These are phyloP conservation scores for Hippopotamyrus pictus DNA, from an alignment of 2,797 vertebrate genomes.

Conservation along the genomic window DNA sequence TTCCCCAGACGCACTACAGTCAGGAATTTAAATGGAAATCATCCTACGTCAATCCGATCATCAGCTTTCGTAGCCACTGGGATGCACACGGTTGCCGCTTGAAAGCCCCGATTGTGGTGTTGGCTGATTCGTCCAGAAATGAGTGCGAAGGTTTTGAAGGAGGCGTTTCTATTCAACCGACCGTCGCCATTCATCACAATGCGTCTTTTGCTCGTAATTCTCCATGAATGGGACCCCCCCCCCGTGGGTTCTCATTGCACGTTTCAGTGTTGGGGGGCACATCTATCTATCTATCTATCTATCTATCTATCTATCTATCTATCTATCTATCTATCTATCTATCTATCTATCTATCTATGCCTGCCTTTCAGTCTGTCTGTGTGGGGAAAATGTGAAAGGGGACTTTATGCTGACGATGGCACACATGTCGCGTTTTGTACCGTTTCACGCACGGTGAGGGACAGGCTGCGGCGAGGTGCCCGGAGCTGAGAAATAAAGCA, in stretches of 20 bases:
- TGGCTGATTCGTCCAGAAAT: constrained; percentile 34
- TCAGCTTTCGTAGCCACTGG: constrained; percentile 12
- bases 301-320: not conserved
- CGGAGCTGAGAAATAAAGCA: not conserved
- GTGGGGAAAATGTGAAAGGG: not conserved
- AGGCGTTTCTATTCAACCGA: not conserved
- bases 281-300: not conserved
- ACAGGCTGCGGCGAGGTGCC: not conserved
- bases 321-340: not conserved
- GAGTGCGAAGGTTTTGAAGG: not conserved
- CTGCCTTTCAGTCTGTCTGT: not conserved
- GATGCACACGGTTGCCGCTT: constrained; percentile 34
- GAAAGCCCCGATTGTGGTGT: constrained; percentile 32
- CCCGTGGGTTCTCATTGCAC: not conserved
- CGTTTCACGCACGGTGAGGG: not conserved
- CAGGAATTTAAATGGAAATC: constrained; percentile 30
- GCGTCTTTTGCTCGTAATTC: constrained; percentile 2
- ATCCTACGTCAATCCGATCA: constrained; percentile 46
- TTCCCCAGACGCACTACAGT: not conserved
- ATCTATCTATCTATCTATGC: not conserved
- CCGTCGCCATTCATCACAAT: not conserved
- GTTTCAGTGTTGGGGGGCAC: not conserved
- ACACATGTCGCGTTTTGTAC: not conserved
- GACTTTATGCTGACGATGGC: not conserved
- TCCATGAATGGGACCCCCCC: constrained; percentile 2